A percentile compares a stretch with the other conserved stretches of the same genome.
phyloP scores from a whole-genome alignment of 2,888 invertebrate species.

The Microdon myrmicae region DNA sequence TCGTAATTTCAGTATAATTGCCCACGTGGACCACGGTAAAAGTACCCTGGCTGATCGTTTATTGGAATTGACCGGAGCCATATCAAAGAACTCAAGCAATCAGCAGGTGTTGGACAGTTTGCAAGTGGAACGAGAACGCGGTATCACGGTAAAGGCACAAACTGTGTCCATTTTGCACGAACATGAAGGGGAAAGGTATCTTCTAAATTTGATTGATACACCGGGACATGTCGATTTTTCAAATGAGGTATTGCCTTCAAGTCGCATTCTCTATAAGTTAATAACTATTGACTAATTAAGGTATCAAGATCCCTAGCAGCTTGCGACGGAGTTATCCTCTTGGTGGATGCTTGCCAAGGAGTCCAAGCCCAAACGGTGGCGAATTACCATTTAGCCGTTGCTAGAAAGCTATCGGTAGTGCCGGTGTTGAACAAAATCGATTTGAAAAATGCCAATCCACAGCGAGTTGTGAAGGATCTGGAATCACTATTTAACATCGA shows the following conservation, averaged over 20 bases:
- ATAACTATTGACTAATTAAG: constrained; percentile 60
- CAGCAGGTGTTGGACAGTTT: constrained; percentile 81
- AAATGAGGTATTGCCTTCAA: constrained; percentile 78
- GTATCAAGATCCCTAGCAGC: constrained; percentile 88
- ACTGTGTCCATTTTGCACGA: constrained; percentile 87
- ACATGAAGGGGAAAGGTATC: constrained; percentile 76
- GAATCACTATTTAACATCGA: constrained; percentile 84
- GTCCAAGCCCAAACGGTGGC: constrained; percentile 98
- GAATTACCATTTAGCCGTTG: constrained; percentile 91
- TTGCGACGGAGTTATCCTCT: constrained; percentile 92
- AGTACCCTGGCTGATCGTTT: constrained; percentile 95
- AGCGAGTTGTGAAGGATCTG: constrained; percentile 82
- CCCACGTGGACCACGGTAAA: constrained; percentile 99
- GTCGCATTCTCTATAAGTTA: background rate
- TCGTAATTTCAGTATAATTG: constrained; percentile 96
- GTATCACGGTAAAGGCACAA: constrained; percentile 98
- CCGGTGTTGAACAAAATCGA: constrained; percentile 98
- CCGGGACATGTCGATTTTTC: constrained; percentile 99
- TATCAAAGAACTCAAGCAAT: constrained; percentile 73
- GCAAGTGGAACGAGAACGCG: constrained; percentile 92
- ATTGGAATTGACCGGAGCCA: constrained; percentile 90
- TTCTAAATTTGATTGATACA: constrained; percentile 96
- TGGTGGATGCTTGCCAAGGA: constrained; percentile 96
- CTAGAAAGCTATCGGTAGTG: constrained; percentile 81
- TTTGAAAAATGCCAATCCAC: constrained; percentile 88